Conservation (phyloP, 2,113 vertebrate species). For the Panurus biarmicus region DNA sequence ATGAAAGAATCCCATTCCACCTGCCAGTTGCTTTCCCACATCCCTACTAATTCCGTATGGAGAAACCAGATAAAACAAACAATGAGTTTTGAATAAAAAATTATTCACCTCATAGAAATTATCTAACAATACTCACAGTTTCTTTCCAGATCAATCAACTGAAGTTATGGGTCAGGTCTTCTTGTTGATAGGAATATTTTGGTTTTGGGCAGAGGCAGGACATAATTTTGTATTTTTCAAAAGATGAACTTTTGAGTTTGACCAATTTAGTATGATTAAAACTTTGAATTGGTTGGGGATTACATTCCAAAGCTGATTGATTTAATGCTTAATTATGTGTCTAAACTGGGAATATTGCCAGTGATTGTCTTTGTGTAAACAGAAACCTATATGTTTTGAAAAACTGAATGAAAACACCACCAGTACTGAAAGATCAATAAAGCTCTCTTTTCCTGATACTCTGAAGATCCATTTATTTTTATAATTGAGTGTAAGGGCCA, state of each 20-base stretch:
- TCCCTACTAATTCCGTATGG: not conserved
- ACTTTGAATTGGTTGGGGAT: not conserved
- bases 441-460: not conserved
- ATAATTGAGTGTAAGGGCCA: not conserved
- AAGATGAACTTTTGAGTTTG: not conserved
- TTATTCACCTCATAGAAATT: not conserved
- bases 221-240: not conserved
- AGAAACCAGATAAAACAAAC: not conserved
- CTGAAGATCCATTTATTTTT: not conserved
- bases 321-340: constrained; percentile 18
- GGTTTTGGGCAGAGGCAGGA: not conserved
- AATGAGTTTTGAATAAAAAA: not conserved
- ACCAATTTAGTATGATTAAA: not conserved
- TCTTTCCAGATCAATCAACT: not conserved
- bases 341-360: not conserved
- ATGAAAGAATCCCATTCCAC: not conserved
- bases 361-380: not conserved
- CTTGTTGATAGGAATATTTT: not conserved
- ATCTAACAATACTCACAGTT: not conserved
- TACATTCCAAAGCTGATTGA: not conserved
- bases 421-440: not conserved
- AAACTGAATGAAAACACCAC: not conserved
- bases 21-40: not conserved
- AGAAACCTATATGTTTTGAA: not conserved
- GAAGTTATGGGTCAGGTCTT: not conserved